Conservation (phyloP, 2,888 invertebrate species). For the Pelosia muscerda region DNA sequence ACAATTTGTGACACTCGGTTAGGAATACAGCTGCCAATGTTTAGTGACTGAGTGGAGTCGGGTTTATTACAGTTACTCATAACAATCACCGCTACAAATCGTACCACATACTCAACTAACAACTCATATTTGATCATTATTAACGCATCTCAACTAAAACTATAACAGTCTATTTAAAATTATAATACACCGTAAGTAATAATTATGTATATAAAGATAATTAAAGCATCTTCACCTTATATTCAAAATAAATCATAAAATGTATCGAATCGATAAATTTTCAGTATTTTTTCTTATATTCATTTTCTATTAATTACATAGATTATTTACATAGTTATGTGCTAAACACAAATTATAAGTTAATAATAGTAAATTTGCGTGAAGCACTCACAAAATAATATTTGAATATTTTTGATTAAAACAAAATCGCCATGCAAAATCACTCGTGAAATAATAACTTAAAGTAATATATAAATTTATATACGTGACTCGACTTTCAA, state of each 20-base stretch:
- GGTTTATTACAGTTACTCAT: slow-evolving; percentile 27
- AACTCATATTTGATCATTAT: slow-evolving; percentile 64
- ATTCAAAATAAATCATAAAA: slow-evolving; percentile 84
- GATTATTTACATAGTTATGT: slow-evolving; percentile 80
- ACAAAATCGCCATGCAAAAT: slow-evolving; percentile 84
- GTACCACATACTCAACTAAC: slow-evolving; percentile 49
- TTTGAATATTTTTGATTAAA: slow-evolving; percentile 73
- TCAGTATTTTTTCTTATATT: slow-evolving; percentile 72
- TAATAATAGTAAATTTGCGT: slow-evolving; percentile 75
- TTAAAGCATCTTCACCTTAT: slow-evolving; percentile 87
- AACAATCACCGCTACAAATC: slow-evolving; percentile 34
- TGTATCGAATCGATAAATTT: slow-evolving; percentile 75
- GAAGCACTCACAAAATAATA: slow-evolving; percentile 73
- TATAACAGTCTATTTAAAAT: slow-evolving; percentile 87
- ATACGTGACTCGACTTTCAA: slow-evolving; percentile 82
- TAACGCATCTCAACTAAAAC: slow-evolving; percentile 81
- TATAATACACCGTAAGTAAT: slow-evolving; percentile 84
- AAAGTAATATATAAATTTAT: slow-evolving; percentile 79
- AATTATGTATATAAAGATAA: slow-evolving; percentile 83
- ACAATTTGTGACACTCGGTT: slow-evolving; percentile 69
- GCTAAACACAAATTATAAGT: slow-evolving; percentile 78
- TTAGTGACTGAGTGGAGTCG: slow-evolving; percentile 37
- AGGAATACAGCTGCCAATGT: slow-evolving; percentile 55
- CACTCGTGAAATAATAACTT: slow-evolving; percentile 81
- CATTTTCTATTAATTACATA: slow-evolving; percentile 72